Base-by-base conservation (phyloP, 2,113 vertebrate genomes). In the Callopanchax toddi region DNA sequence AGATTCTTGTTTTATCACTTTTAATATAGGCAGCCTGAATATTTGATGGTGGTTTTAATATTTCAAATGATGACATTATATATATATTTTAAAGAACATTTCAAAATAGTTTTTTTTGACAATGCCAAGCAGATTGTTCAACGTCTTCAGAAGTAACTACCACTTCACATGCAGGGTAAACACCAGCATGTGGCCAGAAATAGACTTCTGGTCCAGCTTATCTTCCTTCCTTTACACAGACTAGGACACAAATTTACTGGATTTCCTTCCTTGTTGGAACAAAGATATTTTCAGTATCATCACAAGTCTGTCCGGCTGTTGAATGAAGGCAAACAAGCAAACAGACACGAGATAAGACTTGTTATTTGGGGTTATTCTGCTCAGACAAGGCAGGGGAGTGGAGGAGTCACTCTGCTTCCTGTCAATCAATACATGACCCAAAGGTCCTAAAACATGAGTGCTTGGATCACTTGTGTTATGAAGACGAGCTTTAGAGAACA, bases 151-250 rank as follows among this genome's bases (percentile, higher is more conserved):
- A 10, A 21, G 8, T 51, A n/a, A 18, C n/a, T 13, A 20, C 18
- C 20, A 13, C 26, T 53, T 5, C 29, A 8, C 40, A 18, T 45
- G 54, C 67, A 67, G 52, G 17, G 46, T 16, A 22, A 32, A 29
- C 51, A 26, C 62, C 5, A 6, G 13, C 40, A 57, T 49, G 55
- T 56, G 17, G 44, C 55, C 72, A 76, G 20, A 84, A 84, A 82
- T 82, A 82, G 65, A 29, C 49, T 1, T 8, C 22, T 9, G 23
- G 50, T 45, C 49, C 5, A 1, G 23, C 62, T 82, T 67, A 86
- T 83, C 81, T 88, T 82, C 82, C 84, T 89, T 87, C 84, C 86
- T 76, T 60, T 22, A 36, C 49, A 18, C 71, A 87, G 85, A 86
- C 69, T 83, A 64, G 58, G 29, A 65, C 40, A 43, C 6, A 12